Evolutionary conservation across 1,140 invertebrate genomes (phyloP).

Genomic region (Nymphalis io): DNA sequence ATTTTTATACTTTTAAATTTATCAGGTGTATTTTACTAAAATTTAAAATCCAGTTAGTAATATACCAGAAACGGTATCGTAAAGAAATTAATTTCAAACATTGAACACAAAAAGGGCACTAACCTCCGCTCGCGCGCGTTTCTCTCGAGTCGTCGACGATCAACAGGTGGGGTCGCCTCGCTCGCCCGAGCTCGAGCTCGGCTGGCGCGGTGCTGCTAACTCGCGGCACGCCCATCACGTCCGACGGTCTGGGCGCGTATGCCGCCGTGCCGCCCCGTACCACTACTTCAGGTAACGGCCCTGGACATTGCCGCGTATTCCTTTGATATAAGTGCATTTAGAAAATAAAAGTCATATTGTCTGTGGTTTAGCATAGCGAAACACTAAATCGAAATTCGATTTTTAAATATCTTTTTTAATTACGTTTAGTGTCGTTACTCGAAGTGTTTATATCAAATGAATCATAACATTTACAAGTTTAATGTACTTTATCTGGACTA

Average conservation of each 20-base stretch:
- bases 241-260: conserved; percentile 71
- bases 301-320: conserved; percentile 36
- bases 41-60: too few relatives aligned
- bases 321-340: conserved; percentile 14
- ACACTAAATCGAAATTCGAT: background rate
- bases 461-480: too few relatives aligned
- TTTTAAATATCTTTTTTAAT: background rate
- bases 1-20: too few relatives aligned
- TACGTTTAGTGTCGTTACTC: background rate
- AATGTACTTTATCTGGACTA: background rate
- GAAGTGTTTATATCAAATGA: too few relatives aligned
- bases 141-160: conserved; percentile 74
- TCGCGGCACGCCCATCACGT: conserved; percentile 70
- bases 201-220: conserved; percentile 58
- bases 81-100: conserved; percentile 1
- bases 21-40: too few relatives aligned
- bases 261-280: conserved; percentile 44
- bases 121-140: conserved; percentile 63
- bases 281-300: conserved; percentile 30
- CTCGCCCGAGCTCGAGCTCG: conserved; percentile 66
- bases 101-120: conserved; percentile 47
- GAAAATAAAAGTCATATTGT: conserved; percentile 12
- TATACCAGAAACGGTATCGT: background rate
- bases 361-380: background rate
- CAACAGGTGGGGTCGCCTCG: conserved; percentile 71